Evolutionary conservation across 2,113 vertebrate species (phyloP), one percentile per base, ranked within the genome.

Genomic region (Nanorana parkeri): DNA sequence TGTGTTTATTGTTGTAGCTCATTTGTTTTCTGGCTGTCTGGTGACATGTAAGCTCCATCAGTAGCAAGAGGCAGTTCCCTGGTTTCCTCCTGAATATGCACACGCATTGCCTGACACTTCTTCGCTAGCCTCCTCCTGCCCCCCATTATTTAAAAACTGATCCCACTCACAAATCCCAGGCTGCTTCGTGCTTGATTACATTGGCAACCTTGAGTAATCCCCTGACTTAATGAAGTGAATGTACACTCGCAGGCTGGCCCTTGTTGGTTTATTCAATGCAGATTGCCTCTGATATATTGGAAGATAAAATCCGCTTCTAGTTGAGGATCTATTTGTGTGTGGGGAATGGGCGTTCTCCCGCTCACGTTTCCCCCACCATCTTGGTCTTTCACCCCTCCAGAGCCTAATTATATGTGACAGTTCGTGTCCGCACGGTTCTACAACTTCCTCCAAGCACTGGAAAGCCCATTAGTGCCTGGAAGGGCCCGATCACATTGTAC

Each of bases 171-270:
- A 94, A 96, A 96, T 95, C 96, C 95, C 95, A 91, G 94, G 90
- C 95, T 96, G 96, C 92, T 90, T 94, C 95, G 93, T 94, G 94
- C 96, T 97, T 97, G 96, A 97, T 97, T 96, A 96, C 91, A 95
- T 90, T 93, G 94, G 94, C 93, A 94, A 95, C 93, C 94, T 93
- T 91, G 94, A 94, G 95, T 97, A 96, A 97, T 95, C 95, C 95
- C 89, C 88, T 93, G 93, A 94, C 97, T 96, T 96, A 95, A 93
- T 95, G 90, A 93, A 96, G 95, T 95, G 95, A 94, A 94, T 92
- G 87, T 92, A 90, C 90, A 92, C 81, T 90, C 91, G 91, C 90
- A 91, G 87, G 91, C 90, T 86, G 89, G 90, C 84, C 90, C 88
- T 86, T 94, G 92, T 92, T 91, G 93, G 88, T 90, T 94, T 90